Evolutionary conservation across 1,140 invertebrate species (phyloP).

Genomic region (Papilio machaon): DNA sequence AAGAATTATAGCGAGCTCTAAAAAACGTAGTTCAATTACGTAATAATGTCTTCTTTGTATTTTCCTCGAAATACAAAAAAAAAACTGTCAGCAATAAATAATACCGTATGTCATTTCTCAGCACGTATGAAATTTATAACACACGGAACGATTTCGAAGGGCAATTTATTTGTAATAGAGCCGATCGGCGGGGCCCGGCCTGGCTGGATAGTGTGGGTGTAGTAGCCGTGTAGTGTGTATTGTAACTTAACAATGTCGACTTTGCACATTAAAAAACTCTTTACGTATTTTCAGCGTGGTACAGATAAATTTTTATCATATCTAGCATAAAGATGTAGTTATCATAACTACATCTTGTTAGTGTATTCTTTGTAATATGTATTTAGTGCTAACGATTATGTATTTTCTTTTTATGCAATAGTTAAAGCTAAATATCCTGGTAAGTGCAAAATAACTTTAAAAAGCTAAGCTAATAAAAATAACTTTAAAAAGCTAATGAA

Average conservation of each 20-base stretch:
- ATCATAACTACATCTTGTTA: too few relatives aligned
- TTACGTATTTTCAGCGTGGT: background rate
- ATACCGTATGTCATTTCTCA: constrained; percentile 82
- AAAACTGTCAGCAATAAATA: constrained; percentile 76
- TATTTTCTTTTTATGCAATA: too few relatives aligned
- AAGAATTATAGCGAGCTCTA: constrained; percentile 56
- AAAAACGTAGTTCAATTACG: constrained; percentile 76
- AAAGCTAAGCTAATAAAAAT: too few relatives aligned
- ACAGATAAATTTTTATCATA: too few relatives aligned
- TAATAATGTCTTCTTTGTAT: constrained; percentile 78
- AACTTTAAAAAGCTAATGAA: too few relatives aligned
- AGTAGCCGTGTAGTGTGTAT: constrained; percentile 10
- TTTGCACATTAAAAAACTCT: background rate
- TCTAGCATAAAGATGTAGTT: too few relatives aligned
- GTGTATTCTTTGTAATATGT: too few relatives aligned
- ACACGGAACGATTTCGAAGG: constrained; percentile 72
- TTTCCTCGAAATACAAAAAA: constrained; percentile 59
- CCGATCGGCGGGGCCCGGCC: constrained; percentile 51
- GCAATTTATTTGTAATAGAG: constrained; percentile 81
- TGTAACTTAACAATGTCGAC: background rate
- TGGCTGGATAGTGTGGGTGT: constrained; percentile 40
- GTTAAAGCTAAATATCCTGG: too few relatives aligned
- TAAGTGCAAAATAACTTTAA: too few relatives aligned
- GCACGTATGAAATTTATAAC: constrained; percentile 82
- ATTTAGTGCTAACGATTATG: too few relatives aligned